phyloP scores from a whole-genome alignment of 2,888 invertebrate species.

The Drosophila trichaetosa region DNA sequence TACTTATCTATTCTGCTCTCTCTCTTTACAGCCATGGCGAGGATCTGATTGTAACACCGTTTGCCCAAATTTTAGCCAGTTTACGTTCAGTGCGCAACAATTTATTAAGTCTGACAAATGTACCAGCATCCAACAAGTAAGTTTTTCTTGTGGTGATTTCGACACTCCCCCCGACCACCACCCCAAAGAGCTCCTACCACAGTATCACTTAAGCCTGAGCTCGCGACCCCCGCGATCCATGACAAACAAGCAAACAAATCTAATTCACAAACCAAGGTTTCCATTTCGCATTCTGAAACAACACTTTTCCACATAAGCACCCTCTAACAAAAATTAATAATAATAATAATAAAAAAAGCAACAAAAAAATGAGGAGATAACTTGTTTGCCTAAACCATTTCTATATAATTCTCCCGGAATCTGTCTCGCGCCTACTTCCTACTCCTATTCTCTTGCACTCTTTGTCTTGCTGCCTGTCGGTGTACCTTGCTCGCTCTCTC shows the following conservation, averaged over 20 bases:
- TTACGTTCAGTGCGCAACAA: constrained; percentile 99
- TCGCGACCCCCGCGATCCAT: constrained; percentile 16
- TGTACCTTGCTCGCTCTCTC: constrained; percentile 18
- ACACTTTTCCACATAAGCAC: background rate
- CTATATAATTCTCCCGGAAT: background rate
- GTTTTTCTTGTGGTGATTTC: constrained; percentile 51
- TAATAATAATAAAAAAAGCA: background rate
- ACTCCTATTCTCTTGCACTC: constrained; percentile 1
- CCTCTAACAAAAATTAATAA: background rate
- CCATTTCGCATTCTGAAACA: constrained; percentile 1
- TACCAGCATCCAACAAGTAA: constrained; percentile 90
- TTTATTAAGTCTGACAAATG: constrained; percentile 98
- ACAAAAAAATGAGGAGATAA: background rate
- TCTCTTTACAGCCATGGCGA: constrained; percentile 91
- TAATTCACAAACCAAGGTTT: background rate
- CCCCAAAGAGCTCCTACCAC: background rate
- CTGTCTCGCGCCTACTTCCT: background rate
- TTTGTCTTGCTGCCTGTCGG: constrained; percentile 44
- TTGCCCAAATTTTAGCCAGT: constrained; percentile 99
- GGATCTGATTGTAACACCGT: constrained; percentile 99
- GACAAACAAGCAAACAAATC: constrained; percentile 21
- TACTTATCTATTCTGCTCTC: constrained; percentile 1
- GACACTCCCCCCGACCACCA: background rate
- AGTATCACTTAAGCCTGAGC: constrained; percentile 1
- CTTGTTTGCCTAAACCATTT: background rate